phyloP scores from a whole-genome alignment of 2,888 invertebrate genomes.

The Ernsta delagoae region DNA sequence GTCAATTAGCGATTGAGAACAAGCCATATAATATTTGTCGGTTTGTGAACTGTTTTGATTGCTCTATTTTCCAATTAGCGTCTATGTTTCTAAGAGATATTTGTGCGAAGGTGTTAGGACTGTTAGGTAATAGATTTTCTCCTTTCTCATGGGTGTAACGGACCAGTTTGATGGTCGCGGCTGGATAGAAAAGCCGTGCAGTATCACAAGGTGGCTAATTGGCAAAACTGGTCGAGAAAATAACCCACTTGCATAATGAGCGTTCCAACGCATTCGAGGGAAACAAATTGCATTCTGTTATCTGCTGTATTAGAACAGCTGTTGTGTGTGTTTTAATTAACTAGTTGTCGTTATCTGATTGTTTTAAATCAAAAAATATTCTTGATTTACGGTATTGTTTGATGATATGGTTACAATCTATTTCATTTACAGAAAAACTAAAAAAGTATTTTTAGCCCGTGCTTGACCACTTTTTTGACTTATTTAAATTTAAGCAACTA shows the following conservation, averaged over 20 bases:
- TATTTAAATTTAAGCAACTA: too few relatives aligned
- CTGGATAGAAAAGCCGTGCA: slow-evolving; percentile 27
- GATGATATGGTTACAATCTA: too few relatives aligned
- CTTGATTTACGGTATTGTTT: not conserved
- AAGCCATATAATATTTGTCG: too few relatives aligned
- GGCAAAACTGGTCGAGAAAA: slow-evolving; percentile 29
- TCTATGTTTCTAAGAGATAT: too few relatives aligned
- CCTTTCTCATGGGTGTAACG: slow-evolving; percentile 30
- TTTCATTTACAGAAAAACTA: too few relatives aligned
- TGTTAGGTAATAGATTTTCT: slow-evolving; percentile 26
- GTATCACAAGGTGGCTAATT: slow-evolving; percentile 36
- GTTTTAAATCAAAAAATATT: slow-evolving; percentile 1
- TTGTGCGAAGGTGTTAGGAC: too few relatives aligned
- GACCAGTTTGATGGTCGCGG: slow-evolving; percentile 19
- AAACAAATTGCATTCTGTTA: slow-evolving; percentile 42
- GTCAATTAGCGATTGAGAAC: too few relatives aligned
- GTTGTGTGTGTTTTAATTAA: slow-evolving; percentile 25
- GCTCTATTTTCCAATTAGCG: too few relatives aligned
- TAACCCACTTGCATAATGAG: slow-evolving; percentile 33
- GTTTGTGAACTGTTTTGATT: too few relatives aligned
- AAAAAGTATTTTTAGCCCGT: too few relatives aligned
- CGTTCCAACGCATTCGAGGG: slow-evolving; percentile 22
- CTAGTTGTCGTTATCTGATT: slow-evolving; percentile 4
- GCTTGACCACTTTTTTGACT: too few relatives aligned
- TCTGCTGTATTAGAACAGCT: slow-evolving; percentile 16